phyloP scores from a whole-genome alignment of 2,797 vertebrate genomes.

The Acanthurus tractus region DNA sequence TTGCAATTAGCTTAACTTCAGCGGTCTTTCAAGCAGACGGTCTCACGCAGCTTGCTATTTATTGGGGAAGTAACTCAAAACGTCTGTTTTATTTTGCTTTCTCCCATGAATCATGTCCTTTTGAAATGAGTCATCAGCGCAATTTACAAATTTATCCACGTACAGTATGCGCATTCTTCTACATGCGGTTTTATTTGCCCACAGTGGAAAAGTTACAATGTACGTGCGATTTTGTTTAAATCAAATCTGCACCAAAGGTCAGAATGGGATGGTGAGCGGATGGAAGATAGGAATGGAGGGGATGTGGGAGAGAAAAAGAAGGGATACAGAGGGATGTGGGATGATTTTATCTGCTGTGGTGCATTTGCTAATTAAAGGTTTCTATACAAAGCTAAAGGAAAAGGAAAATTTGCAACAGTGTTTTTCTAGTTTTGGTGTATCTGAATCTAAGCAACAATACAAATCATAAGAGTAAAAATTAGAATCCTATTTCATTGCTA shows the following conservation, averaged over 20 bases:
- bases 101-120: slow-evolving; percentile 55
- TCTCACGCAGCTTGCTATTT: slow-evolving; percentile 13
- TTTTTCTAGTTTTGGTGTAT: background rate
- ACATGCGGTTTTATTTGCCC: slow-evolving; percentile 41
- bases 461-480: too few species aligned
- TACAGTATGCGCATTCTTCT: slow-evolving; percentile 48
- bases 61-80: slow-evolving; percentile 43
- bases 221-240: slow-evolving; percentile 34
- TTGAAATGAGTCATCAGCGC: slow-evolving; percentile 57
- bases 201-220: slow-evolving; percentile 51
- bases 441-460: background rate
- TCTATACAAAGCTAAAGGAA: slow-evolving; percentile 11
- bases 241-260: slow-evolving; percentile 38
- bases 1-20: slow-evolving; percentile 32
- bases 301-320: slow-evolving; percentile 16
- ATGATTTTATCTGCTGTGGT: background rate
- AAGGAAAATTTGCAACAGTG: background rate
- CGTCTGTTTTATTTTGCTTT: slow-evolving; percentile 50
- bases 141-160: slow-evolving; percentile 37
- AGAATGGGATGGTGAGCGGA: slow-evolving; percentile 22
- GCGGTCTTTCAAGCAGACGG: slow-evolving; percentile 21
- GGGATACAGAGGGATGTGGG: slow-evolving; percentile 36
- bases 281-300: slow-evolving; percentile 5
- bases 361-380: slow-evolving; percentile 11
- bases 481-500: too few species aligned